Conservation (phyloP, 2,797 vertebrate species). For the Hipposideros larvatus region DNA sequence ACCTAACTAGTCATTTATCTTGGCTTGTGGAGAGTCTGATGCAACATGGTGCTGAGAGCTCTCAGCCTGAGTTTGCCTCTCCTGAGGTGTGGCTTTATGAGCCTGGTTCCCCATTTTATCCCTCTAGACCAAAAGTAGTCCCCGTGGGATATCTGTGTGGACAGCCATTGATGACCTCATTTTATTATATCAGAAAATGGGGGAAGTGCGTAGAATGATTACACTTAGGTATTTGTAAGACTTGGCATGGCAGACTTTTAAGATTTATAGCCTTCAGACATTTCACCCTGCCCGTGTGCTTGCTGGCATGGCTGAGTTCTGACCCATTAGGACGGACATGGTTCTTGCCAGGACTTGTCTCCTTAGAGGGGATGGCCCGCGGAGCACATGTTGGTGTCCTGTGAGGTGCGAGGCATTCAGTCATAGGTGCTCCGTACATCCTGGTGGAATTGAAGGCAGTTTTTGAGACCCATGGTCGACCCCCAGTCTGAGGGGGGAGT, state of each 20-base stretch:
- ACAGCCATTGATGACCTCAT: background rate
- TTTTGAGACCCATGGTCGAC: background rate
- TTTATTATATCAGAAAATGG: background rate
- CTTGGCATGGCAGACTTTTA: background rate
- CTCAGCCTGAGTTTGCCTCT: background rate
- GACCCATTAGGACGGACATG: background rate
- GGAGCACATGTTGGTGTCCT: background rate
- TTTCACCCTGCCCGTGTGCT: background rate
- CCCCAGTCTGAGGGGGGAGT: background rate
- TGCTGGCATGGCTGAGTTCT: background rate
- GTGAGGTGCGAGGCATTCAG: background rate
- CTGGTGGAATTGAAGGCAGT: background rate
- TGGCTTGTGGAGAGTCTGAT: background rate
- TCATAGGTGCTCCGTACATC: background rate
- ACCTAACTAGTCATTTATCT: background rate
- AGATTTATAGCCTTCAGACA: slow-evolving; percentile 7
- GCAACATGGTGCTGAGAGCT: background rate
- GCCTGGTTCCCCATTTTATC: background rate
- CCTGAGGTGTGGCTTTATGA: background rate
- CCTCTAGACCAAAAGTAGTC: background rate
- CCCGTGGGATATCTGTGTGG: background rate
- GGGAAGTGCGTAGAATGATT: background rate
- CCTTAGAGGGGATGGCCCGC: background rate
- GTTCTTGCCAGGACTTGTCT: background rate
- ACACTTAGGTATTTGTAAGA: slow-evolving; percentile 19